Percentiles rank a stretch among this genome's conserved stretches.
These are phyloP conservation scores for Myotis lucifugus DNA, from an alignment of 2,113 vertebrate species.

Conservation along the genomic window DNA sequence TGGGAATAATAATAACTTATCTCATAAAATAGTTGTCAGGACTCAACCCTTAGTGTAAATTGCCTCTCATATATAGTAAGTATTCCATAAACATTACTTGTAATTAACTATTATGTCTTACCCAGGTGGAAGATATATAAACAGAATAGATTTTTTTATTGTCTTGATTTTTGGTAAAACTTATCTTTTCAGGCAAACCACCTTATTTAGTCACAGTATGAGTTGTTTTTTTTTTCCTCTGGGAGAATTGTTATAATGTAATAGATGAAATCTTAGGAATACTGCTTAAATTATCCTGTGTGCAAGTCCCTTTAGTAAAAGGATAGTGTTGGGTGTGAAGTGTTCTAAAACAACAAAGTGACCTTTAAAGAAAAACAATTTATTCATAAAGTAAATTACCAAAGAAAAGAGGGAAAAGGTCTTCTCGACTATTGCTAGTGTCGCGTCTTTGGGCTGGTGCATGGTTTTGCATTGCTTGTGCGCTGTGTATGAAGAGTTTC, in stretches of 20 bases:
- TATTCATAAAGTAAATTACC: slow-evolving; percentile 65
- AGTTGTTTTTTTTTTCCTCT: neutral
- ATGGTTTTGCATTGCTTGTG: neutral
- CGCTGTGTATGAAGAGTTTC: neutral
- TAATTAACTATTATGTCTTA: neutral
- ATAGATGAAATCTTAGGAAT: slow-evolving; percentile 60
- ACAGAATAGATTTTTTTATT: neutral
- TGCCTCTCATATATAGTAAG: neutral
- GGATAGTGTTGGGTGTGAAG: slow-evolving; percentile 35
- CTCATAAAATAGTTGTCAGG: slow-evolving; percentile 12
- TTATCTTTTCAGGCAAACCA: neutral
- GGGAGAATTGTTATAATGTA: slow-evolving; percentile 49
- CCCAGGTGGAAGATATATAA: neutral
- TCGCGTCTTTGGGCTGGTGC: neutral
- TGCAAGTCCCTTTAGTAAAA: slow-evolving; percentile 55
- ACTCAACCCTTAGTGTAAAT: neutral
- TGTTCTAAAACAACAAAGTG: slow-evolving; percentile 63
- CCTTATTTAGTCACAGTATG: slow-evolving; percentile 2
- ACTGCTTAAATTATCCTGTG: slow-evolving; percentile 63
- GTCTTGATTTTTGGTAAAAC: slow-evolving; percentile 26
- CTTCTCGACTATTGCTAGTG: neutral
- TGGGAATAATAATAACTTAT: neutral
- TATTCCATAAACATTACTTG: neutral
- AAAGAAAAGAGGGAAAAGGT: slow-evolving; percentile 27
- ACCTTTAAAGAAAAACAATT: slow-evolving; percentile 73